Evolutionary conservation across 2,113 vertebrate species (phyloP), one percentile per base, ranked within the genome.

Genomic region (Sturnus vulgaris): DNA sequence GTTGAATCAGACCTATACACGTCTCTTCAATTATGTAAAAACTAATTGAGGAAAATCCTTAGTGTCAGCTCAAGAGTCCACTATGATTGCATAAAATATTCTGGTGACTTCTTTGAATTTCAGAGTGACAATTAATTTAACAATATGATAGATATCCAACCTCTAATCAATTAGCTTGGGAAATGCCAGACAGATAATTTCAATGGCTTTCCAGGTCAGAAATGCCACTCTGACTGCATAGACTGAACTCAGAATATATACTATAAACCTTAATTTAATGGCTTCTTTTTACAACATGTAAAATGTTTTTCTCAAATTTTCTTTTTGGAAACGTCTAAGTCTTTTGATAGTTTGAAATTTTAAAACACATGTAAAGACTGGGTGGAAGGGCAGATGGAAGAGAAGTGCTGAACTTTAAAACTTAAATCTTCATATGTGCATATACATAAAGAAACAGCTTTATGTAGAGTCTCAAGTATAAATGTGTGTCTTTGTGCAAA

Each of bases 161-260:
- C 14, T 69, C 47, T 73, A 72, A 80, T 50, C 63, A 91, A 57
- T 57, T 87, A 70, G 20, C 37, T 22, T 24, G 15, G n/a, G 37
- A 81, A 66, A 57, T 57, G 19, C 2, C 49, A 84, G 22, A 3
- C 42, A 80, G 28, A 39, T 52, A 39, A 52, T 65, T 64, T 86
- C 46, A 75, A 0, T 23, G 50, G 30, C 46, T 76, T 86, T 82
- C 33, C 40, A 76, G 53, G 27, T 15, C 33, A 82, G 68, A 64
- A 82, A 69, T 63, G 19, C 17, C 24, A 19, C 8, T 65, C 21
- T 37, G 19, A 14, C 42, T 65, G 14, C 33, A 22, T 30, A 83
- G 11, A 3, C 66, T 76, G 37, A 55, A 31, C 19, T 53, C 3
- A 7, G 31, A 46, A 52, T 5, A 44, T 5, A 44, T 0, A 0